Percentiles rank a stretch among this genome's conserved stretches.
phyloP scores from a whole-genome alignment of 2,113 vertebrate species.

The Bos javanicus region DNA sequence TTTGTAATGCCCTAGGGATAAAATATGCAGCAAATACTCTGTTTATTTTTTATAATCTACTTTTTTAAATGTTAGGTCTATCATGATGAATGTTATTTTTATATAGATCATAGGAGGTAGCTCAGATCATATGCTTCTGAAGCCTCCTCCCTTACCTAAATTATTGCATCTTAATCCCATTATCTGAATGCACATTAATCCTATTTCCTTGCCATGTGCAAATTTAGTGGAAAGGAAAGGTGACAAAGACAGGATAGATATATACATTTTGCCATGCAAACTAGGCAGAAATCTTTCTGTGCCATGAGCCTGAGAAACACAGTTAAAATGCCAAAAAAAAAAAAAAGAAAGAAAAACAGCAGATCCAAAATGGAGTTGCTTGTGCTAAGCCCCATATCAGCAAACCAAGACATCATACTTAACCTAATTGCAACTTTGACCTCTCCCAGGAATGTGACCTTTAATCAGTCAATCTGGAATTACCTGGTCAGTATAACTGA shows the following conservation, averaged over 20 bases:
- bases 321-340: conserved; percentile 48
- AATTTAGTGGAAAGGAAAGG: conserved; percentile 60
- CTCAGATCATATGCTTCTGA: conserved; percentile 73
- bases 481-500: neutral
- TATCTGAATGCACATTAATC: conserved; percentile 45
- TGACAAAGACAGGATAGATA: conserved; percentile 64
- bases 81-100: conserved; percentile 49
- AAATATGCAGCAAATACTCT: conserved; percentile 52
- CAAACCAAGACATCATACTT: neutral
- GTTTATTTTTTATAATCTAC: conserved; percentile 63
- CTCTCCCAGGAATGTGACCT: neutral
- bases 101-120: conserved; percentile 61
- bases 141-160: conserved; percentile 62
- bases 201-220: conserved; percentile 66
- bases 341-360: neutral
- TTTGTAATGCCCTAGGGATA: neutral
- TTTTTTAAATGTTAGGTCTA: conserved; percentile 64
- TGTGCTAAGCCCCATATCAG: neutral
- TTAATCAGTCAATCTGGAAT: neutral
- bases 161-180: conserved; percentile 77
- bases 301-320: conserved; percentile 51
- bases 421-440: neutral
- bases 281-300: conserved; percentile 67
- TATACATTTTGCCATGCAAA: conserved; percentile 46
- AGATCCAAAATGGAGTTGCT: neutral